These are phyloP conservation scores for Oxyteleia sp. DNA, from an alignment of 2,888 invertebrate genomes.

Conservation along the genomic window DNA sequence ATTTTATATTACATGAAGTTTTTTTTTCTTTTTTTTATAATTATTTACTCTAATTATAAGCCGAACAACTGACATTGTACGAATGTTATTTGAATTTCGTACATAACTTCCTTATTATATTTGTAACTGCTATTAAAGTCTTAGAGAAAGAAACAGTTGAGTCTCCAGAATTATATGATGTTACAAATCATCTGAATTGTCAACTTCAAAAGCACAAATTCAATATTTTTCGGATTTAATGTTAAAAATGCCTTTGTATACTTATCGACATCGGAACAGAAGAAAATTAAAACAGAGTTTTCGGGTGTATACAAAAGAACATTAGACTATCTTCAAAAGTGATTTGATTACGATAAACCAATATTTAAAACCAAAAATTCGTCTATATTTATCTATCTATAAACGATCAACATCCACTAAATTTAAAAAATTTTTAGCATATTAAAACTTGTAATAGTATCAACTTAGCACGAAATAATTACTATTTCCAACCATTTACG, in stretches of 20 bases:
- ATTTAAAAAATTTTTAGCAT: no score
- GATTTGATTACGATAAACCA: slow-evolving; percentile 21
- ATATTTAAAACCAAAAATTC: slow-evolving; percentile 24
- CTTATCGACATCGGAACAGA: slow-evolving; percentile 14
- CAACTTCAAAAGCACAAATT: slow-evolving; percentile 14
- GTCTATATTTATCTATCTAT: no score
- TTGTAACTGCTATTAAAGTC: slow-evolving; percentile 9
- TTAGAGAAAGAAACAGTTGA: slow-evolving; percentile 14
- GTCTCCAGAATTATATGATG: slow-evolving; percentile 18
- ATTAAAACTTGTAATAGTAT: slow-evolving; percentile 14
- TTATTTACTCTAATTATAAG: no score
- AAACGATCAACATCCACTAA: no score
- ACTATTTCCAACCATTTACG: no score
- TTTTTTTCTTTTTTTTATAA: no score
- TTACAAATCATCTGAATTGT: slow-evolving; percentile 2
- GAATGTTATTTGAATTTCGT: slow-evolving; percentile 33
- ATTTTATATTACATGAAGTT: no score
- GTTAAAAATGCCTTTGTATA: slow-evolving; percentile 25
- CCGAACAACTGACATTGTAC: slow-evolving; percentile 33
- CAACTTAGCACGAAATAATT: no score
- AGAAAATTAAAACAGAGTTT: slow-evolving; percentile 26
- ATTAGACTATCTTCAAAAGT: slow-evolving; percentile 13
- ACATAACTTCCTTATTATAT: slow-evolving; percentile 24
- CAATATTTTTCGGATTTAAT: slow-evolving; percentile 23
- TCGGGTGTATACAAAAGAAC: slow-evolving; percentile 12